Base-by-base conservation (phyloP, 53 echinoderm and acorn worm genomes). In the Stichopus horrens region DNA sequence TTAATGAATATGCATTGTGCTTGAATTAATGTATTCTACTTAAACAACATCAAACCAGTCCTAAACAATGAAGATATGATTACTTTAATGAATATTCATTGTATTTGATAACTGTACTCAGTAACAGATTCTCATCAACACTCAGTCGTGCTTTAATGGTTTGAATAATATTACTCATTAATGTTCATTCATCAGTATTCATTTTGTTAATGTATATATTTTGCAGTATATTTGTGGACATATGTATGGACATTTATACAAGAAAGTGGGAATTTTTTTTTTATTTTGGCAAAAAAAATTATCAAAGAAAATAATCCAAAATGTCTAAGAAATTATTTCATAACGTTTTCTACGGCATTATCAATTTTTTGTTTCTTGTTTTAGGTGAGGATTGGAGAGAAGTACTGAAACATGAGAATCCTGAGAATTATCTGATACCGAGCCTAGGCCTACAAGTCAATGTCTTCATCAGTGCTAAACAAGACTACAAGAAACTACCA, bases 401-500 rank as follows among this genome's bases (percentile, higher is more conserved):
- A 65, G 95, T 94, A 2, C 89, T 95, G 18, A 87, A 86, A 7
- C 90, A 86, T 76, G 91, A 93, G 55, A 95, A 97, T 78, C 92
- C 97, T 54, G 90, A 92, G 11, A 91, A 90, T 74, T 94, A 93
- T 67, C 86, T 97, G 53, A 76, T 97, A 5, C 97, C 97, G 4
- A 94, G 95, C 74, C 85, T 94, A 51, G 93, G 94, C 6, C 85
- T 97, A 10, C 97, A 97, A 88, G 71, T 97, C 56, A 95, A 92
- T 63, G 90, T 95, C 11, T 97, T 97, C 89, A 93, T 93, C 90
- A 97, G 97, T 93, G 97, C 93, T 66, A 95, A 97, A 60, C 97
- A 95, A 87, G 97, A 97, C 85, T 97, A 92, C 80, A 95, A 94
- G 82, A 86, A 83, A 86, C 89, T 97, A 14, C 97, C 97, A 88